These are phyloP conservation scores for Marcusenius ussheri DNA, from an alignment of 2,113 vertebrate species.

Conservation along the genomic window DNA sequence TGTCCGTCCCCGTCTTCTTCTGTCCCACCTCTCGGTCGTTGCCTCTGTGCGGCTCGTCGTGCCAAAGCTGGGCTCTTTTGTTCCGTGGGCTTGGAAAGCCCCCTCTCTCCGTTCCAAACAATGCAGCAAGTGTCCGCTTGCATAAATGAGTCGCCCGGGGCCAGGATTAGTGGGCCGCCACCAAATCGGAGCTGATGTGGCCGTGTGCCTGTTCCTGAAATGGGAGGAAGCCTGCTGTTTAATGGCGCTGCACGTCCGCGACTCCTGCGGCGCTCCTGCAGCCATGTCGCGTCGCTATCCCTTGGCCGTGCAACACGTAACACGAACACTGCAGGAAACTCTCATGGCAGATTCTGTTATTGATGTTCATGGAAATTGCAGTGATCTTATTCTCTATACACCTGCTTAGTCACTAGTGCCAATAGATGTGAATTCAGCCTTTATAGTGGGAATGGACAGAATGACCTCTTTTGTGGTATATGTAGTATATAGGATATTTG, in stretches of 20 bases:
- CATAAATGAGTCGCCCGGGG: slow-evolving; percentile 16
- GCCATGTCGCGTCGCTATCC: not conserved
- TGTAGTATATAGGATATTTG: not conserved
- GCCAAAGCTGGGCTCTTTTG: not conserved
- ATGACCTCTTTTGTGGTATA: not conserved
- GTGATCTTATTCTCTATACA: not conserved
- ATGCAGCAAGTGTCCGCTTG: slow-evolving; percentile 10
- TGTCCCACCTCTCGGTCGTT: not conserved
- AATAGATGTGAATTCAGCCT: not conserved
- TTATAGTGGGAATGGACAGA: not conserved
- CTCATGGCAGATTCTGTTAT: not conserved
- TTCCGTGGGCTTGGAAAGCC: not conserved
- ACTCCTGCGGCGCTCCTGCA: not conserved
- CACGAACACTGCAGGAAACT: not conserved
- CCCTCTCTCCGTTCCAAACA: slow-evolving; percentile 1
- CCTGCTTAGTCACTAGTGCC: not conserved
- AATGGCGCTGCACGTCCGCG: not conserved
- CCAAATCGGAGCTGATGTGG: not conserved
- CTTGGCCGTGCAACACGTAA: not conserved
- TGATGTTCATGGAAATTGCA: not conserved
- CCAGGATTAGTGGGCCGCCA: not conserved
- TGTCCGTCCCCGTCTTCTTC: not conserved
- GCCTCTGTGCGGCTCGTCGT: not conserved
- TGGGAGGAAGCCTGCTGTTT: not conserved
- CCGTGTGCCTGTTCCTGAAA: not conserved